Base-by-base conservation (phyloP, 2,888 invertebrate species). In the Chrysotoxum bicinctum region DNA sequence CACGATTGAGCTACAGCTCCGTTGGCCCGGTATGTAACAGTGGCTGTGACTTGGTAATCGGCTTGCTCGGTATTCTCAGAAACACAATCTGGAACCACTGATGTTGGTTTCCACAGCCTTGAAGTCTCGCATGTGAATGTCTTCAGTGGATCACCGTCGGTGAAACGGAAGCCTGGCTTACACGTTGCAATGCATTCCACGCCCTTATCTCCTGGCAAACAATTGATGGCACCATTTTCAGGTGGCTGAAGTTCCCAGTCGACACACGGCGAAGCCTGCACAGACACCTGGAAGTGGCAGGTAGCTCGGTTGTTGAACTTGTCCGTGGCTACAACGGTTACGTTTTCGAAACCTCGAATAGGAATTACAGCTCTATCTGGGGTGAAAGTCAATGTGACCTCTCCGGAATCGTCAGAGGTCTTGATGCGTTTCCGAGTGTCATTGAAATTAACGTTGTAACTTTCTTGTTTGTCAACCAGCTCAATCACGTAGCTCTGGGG, bases 11-110 rank as follows among this genome's bases (percentile, higher is more conserved):
- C 96, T 3, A 98, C 97, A 10, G 97, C 98, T 26, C 98, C 98
- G 87, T 98, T 97, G 12, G 97, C 97, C 83, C 98, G 94, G 90
- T 98, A 98, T 52, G 95, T 96, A 0, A 98, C 95, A 26, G 96
- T 95, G 0, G 98, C 96, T 1, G 97, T 95, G 0, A 98, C 97
- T 89, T 98, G 97, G 89, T 98, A 98, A 86, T 97, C 96, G n/a
- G 98, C 98, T 93, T 98, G 97, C 90, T 98, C 97, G 16, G 98
- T 98, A 91, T 98, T 97, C 94, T 98, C 97, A 4, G 98, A 97
- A 23, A 98, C 98, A 91, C 98, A 98, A 89, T 98, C 98, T 0
- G 98, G 98, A 23, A 98, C 98, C 58, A 98, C 96, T 9, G 97
- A 96, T 2, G 95, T 95, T 1, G 98, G 98, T 10, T 94, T 93